Base-by-base conservation (phyloP, 2,113 vertebrate species). In the Choloepus hoffmanni region DNA sequence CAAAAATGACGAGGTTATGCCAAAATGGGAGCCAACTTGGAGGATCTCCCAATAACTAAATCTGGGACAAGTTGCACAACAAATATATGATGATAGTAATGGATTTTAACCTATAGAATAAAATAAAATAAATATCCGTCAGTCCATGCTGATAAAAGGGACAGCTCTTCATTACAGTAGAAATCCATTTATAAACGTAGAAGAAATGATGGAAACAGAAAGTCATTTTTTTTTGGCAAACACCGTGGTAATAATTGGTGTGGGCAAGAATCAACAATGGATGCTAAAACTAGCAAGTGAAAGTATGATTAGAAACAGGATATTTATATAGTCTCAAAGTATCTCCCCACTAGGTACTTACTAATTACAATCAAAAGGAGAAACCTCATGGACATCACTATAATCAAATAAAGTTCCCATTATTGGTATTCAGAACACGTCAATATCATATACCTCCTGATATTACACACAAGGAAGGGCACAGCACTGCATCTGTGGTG, bases 351-450 rank as follows among this genome's bases (percentile, higher is more conserved):
- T 7, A 58, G 70, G 2, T 9, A 14, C 10, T 40, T 40, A 16
- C 2, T 36, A 30, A 7, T 26, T 58, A 28, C 74, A 36, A 43
- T 7, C 13, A 8, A 4, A 12, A 73, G 24, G 21, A 36, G 36
- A 63, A 87, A 58, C 7, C 26, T 4, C n/a, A 30, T 23, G 36
- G 81, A 83, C 21, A 7, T 18, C n/a, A 36, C 88, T 13, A 30
- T 36, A 19, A 73, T 9, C 40, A 45, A 65, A n/a, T 68, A 68
- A 50, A 60, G 74, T 48, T 28, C 21, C 55, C 67, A 0, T 19
- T 2, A 16, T n/a, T 5, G 26, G 18, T 16, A 13, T 10, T 2
- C 4, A 24, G 40, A 45, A 68, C 9, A 0, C 2, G 0, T 0
- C 10, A 21, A 28, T 21, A 36, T 82, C 26, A 0, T 0, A 62